These are phyloP conservation scores for Drosophila mauritiana DNA, from an alignment of 1,140 invertebrate species.

Conservation along the genomic window DNA sequence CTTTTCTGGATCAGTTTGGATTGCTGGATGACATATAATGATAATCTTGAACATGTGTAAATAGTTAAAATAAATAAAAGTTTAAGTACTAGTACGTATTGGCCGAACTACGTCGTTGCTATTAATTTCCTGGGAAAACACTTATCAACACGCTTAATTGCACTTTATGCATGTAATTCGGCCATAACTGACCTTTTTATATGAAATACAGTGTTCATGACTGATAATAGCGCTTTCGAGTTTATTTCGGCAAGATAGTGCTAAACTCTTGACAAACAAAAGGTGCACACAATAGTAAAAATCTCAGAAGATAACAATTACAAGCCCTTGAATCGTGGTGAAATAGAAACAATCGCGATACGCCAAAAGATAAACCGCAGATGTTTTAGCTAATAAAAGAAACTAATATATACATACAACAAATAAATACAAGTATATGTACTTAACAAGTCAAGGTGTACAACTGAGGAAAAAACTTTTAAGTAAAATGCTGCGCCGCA, in stretches of 20 bases:
- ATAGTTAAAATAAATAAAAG: conserved; percentile 11
- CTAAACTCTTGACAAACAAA: neutral
- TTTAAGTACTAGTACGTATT: neutral
- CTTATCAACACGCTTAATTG: neutral
- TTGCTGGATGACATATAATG: conserved; percentile 67
- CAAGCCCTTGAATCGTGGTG: conserved; percentile 5
- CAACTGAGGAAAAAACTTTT: neutral
- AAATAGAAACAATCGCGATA: neutral
- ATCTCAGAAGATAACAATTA: conserved; percentile 9
- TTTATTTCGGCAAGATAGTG: conserved; percentile 2
- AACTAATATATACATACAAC: too few species aligned
- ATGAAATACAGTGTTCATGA: neutral
- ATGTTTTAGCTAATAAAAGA: neutral
- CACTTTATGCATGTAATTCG: neutral
- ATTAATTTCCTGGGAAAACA: conserved; percentile 1
- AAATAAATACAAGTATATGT: neutral
- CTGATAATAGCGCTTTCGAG: conserved; percentile 12
- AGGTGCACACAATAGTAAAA: conserved; percentile 3
- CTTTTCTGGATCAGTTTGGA: conserved; percentile 68
- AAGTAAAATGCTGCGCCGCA: neutral
- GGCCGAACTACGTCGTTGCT: neutral
- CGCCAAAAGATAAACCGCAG: neutral
- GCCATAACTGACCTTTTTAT: conserved; percentile 31
- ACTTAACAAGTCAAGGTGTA: neutral
- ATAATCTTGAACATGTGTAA: neutral